phyloP scores from a whole-genome alignment of 2,797 vertebrate genomes.

The Carapus acus region DNA sequence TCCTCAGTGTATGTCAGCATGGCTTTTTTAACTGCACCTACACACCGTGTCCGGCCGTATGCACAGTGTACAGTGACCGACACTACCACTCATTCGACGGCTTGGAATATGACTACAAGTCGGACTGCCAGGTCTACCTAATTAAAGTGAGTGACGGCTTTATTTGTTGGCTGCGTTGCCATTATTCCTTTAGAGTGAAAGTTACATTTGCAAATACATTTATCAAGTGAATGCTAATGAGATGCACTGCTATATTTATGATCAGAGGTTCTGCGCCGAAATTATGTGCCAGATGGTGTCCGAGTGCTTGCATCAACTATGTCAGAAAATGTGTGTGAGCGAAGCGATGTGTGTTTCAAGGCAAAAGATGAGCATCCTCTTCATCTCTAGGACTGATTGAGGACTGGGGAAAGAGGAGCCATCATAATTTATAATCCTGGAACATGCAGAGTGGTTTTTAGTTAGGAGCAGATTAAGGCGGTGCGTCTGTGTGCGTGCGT shows the following conservation, averaged over 20 bases:
- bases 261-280: constrained; percentile 11
- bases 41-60: constrained; percentile 91
- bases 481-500: constrained; percentile 36
- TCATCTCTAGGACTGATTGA: constrained; percentile 46
- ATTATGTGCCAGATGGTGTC: constrained; percentile 2
- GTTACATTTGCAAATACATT: not conserved
- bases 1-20: constrained; percentile 83
- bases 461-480: constrained; percentile 76
- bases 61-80: constrained; percentile 90
- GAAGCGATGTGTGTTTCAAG: constrained; percentile 6
- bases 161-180: no score
- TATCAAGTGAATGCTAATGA: not conserved
- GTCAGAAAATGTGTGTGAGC: constrained; percentile 14
- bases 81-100: constrained; percentile 98
- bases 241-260: not conserved
- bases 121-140: constrained; percentile 92
- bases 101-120: constrained; percentile 92
- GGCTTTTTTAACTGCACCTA: constrained; percentile 94
- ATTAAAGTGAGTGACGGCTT: constrained; percentile 78
- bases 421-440: constrained; percentile 68
- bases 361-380: constrained; percentile 34
- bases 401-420: constrained; percentile 68
- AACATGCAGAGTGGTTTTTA: constrained; percentile 76
- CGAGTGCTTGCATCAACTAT: constrained; percentile 1
- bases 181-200: no score